phyloP scores from a whole-genome alignment of 1,140 invertebrate species.

The Adelges cooleyi region DNA sequence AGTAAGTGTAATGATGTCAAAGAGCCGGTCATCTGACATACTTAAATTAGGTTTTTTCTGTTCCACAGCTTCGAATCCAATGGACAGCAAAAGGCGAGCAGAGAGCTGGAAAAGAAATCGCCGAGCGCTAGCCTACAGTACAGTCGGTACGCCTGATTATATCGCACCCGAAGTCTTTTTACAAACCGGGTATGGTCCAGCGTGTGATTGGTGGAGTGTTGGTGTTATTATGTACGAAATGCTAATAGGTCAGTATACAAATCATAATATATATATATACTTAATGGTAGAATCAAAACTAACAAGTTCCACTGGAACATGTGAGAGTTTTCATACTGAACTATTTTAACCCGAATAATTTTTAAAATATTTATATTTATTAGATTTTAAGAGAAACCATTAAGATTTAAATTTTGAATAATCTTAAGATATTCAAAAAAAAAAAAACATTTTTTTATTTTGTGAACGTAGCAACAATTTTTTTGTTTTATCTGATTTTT shows the following conservation, averaged over 20 bases:
- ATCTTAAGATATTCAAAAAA: too few relatives aligned
- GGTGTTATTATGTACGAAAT: slow-evolving; percentile 99
- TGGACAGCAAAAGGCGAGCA: slow-evolving; percentile 92
- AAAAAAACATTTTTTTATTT: too few relatives aligned
- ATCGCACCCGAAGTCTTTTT: slow-evolving; percentile 98
- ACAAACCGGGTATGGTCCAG: slow-evolving; percentile 92
- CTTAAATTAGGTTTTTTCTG: slow-evolving; percentile 2
- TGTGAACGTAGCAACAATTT: too few relatives aligned
- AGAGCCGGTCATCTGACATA: not conserved
- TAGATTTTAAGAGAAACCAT: too few relatives aligned
- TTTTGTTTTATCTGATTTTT: too few relatives aligned
- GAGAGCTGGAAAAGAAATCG: slow-evolving; percentile 97
- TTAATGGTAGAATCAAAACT: too few relatives aligned
- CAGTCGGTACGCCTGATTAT: slow-evolving; percentile 98
- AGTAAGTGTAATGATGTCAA: slow-evolving; percentile 42
- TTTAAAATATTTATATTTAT: too few relatives aligned
- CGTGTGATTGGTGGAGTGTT: slow-evolving; percentile 99
- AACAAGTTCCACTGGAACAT: too few relatives aligned
- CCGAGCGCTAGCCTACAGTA: slow-evolving; percentile 84
- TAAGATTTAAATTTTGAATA: too few relatives aligned
- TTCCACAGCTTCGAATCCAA: slow-evolving; percentile 55
- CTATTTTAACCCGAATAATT: too few relatives aligned
- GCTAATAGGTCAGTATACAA: slow-evolving; percentile 79
- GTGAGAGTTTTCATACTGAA: too few relatives aligned
- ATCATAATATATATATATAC: too few relatives aligned